Conservation (phyloP, 2,113 vertebrate species). For the Brienomyrus longianalis region DNA sequence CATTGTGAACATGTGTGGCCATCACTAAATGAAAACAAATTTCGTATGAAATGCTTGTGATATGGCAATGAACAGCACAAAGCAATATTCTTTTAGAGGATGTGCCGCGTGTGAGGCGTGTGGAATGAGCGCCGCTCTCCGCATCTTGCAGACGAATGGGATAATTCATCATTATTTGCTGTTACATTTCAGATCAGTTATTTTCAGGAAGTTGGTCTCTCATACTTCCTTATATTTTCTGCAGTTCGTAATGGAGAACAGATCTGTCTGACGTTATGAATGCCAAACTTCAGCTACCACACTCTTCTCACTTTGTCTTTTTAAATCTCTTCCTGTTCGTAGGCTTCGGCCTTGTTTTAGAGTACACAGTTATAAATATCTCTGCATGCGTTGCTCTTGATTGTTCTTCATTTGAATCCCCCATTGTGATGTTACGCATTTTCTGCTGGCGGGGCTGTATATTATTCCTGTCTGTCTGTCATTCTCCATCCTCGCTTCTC, state of each 20-base stretch:
- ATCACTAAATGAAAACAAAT: background rate
- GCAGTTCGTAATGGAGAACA: background rate
- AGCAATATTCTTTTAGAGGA: background rate
- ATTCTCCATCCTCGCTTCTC: background rate
- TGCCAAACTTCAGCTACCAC: background rate
- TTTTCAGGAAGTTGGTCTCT: background rate
- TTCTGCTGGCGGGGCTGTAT: background rate
- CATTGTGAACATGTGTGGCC: background rate
- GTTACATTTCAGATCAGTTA: background rate
- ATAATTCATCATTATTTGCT: background rate
- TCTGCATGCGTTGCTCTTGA: background rate
- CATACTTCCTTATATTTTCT: background rate
- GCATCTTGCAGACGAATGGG: background rate
- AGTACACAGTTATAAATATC: background rate
- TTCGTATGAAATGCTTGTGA: background rate
- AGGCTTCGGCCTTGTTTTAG: background rate
- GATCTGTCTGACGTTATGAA: background rate
- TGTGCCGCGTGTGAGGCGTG: background rate
- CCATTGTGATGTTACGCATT: background rate
- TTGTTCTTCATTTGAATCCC: background rate
- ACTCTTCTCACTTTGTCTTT: background rate
- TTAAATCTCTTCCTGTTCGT: background rate
- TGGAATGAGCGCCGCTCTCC: background rate
- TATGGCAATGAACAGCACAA: background rate
- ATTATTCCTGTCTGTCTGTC: background rate